Percentiles rank a stretch among this genome's conserved stretches.
These are phyloP conservation scores for Caenorhabditis japonica DNA, from an alignment of 2,888 invertebrate species.

Conservation along the genomic window DNA sequence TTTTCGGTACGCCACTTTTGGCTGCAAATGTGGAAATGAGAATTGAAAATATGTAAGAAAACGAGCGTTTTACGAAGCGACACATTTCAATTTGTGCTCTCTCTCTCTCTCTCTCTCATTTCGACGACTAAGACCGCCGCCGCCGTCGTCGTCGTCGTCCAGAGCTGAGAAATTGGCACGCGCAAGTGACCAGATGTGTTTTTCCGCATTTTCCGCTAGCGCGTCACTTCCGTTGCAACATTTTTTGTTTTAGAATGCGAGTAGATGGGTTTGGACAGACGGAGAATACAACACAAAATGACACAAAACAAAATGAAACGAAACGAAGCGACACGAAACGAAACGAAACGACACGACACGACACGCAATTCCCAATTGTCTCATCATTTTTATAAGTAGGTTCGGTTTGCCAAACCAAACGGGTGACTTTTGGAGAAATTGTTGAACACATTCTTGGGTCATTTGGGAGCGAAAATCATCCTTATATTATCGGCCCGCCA, in stretches of 20 bases:
- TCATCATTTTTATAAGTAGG: constrained; percentile 50
- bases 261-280: not conserved
- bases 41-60: constrained; percentile 3
- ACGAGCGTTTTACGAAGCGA: too few species aligned
- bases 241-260: constrained; percentile 4
- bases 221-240: constrained; percentile 49
- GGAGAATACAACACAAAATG: constrained; percentile 15
- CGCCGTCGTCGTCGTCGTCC: too few species aligned
- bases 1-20: constrained; percentile 36
- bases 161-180: constrained; percentile 40
- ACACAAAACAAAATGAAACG: constrained; percentile 2
- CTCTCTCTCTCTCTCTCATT: constrained; percentile 32
- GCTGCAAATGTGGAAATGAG: constrained; percentile 32
- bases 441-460: too few species aligned
- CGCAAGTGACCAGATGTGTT: constrained; percentile 38
- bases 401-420: too few species aligned
- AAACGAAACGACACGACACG: not conserved
- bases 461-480: constrained; percentile 12
- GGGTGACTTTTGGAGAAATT: not conserved
- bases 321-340: not conserved
- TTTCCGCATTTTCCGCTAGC: constrained; percentile 19
- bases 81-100: constrained; percentile 36
- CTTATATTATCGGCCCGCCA: too few species aligned
- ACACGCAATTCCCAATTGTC: constrained; percentile 43
- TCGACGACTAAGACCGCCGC: constrained; percentile 26